A percentile compares a stretch with the other conserved stretches of the same genome.
These are phyloP conservation scores for Oenanthe melanoleuca DNA, from an alignment of 2,113 vertebrate genomes.

Conservation along the genomic window DNA sequence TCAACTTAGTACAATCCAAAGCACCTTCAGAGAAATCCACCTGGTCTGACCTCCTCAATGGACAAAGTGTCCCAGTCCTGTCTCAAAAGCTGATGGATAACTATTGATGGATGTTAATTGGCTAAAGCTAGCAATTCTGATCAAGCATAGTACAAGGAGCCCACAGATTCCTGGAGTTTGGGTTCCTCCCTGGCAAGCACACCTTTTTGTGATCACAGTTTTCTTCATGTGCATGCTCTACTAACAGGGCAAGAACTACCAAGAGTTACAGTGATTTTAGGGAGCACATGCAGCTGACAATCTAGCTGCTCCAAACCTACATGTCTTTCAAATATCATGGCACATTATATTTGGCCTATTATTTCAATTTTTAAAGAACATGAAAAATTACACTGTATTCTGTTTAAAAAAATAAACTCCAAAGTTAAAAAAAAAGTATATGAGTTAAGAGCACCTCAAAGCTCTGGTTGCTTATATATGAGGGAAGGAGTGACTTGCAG, in stretches of 20 bases:
- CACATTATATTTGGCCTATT: background rate
- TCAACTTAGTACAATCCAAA: background rate
- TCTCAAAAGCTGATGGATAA: background rate
- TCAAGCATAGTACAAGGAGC: background rate
- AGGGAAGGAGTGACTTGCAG: background rate
- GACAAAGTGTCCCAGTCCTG: background rate
- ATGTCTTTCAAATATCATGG: background rate
- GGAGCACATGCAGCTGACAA: background rate
- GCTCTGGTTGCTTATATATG: background rate
- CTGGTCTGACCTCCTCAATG: background rate
- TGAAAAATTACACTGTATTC: background rate
- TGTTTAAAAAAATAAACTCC: background rate
- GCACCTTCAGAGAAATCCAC: background rate
- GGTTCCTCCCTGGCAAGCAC: background rate
- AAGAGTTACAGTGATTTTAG: background rate
- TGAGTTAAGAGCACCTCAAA: background rate
- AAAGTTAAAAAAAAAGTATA: background rate
- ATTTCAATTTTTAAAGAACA: background rate
- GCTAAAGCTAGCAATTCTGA: background rate
- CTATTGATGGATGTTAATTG: background rate
- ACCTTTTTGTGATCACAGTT: background rate
- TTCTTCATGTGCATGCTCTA: background rate
- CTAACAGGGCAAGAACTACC: background rate
- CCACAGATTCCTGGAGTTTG: background rate
- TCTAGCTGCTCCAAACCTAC: background rate